These are phyloP conservation scores for Leptoclinus maculatus DNA, from an alignment of 2,797 vertebrate species.

Conservation along the genomic window DNA sequence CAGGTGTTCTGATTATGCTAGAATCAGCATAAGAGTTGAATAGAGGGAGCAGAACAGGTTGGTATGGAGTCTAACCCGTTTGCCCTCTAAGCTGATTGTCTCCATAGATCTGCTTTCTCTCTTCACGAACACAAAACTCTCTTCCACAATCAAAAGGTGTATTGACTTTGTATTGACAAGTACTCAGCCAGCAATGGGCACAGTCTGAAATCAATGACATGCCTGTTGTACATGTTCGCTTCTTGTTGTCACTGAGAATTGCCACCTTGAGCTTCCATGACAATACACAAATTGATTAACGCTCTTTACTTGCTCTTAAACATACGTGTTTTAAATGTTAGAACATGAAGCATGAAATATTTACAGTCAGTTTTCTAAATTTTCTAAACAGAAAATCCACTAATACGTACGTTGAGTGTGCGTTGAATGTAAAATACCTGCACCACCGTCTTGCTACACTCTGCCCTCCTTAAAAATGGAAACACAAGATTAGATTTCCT, in stretches of 20 bases:
- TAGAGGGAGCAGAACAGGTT: conserved; percentile 56
- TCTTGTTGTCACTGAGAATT: conserved; percentile 56
- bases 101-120: conserved; percentile 78
- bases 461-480: background rate
- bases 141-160: conserved; percentile 80
- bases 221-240: conserved; percentile 68
- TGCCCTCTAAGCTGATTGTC: conserved; percentile 80
- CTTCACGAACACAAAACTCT: conserved; percentile 79
- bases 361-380: background rate
- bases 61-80: conserved; percentile 53
- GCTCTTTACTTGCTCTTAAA: background rate
- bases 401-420: background rate
- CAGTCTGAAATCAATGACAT: conserved; percentile 82
- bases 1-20: conserved; percentile 56
- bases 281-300: conserved; percentile 38
- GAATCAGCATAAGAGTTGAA: conserved; percentile 72
- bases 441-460: background rate
- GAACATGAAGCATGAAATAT: background rate
- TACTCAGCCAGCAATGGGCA: conserved; percentile 68
- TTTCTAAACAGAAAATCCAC: background rate
- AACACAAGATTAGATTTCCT: conserved; percentile 18
- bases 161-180: conserved; percentile 83
- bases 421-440: background rate
- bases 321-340: background rate
- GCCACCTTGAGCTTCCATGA: conserved; percentile 62